Evolutionary conservation across 2,797 vertebrate species (phyloP), one percentile per base, ranked within the genome.

Genomic region (Sebastes kiyomatsui): DNA sequence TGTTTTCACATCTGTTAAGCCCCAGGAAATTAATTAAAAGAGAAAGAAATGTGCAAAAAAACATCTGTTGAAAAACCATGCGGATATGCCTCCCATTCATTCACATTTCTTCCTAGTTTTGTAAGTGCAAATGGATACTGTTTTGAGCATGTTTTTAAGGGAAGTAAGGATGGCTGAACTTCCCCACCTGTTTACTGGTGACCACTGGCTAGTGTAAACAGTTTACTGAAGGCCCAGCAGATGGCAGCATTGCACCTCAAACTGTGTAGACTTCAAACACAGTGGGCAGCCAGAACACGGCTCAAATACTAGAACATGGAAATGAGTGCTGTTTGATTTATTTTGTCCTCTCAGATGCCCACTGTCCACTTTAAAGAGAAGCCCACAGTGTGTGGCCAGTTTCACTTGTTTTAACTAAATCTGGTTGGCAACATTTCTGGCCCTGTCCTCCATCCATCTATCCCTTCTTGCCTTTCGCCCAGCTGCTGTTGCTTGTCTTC

Each of bases 171-270:
- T 42, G 52, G 23, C 38, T 49, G 46, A 49, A 7, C 46, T 46
- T 46, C 42, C 16, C 18, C 1, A n/a, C 38, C 70, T 30, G 54
- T 23, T 23, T 3, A 23, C 32, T 16, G n/a, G n/a, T 38, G 16
- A 20, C 46, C 6, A 4, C 69, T 49, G 46, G 8, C 25, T 7
- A 5, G 20, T 75, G 52, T 66, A 28, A n/a, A 73, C n/a, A 2
- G n/a, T 62, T 67, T 25, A 64, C 14, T 25, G 22, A 59, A 65
- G 2, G 7, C 25, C 92, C 95, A 94, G 87, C 77, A 95, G 96
- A 92, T 92, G 94, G 93, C 82, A 91, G 90, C 90, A 91, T 92
- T 84, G 88, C 46, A 85, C 78, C 83, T 88, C 56, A 72, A 32
- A 82, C 75, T 14, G 14, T 11, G 25, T 1, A 7, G 71, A 9